A percentile compares a stretch with the other conserved stretches of the same genome.
phyloP scores from a whole-genome alignment of 1,140 invertebrate species.

The Leptinotarsa texana region DNA sequence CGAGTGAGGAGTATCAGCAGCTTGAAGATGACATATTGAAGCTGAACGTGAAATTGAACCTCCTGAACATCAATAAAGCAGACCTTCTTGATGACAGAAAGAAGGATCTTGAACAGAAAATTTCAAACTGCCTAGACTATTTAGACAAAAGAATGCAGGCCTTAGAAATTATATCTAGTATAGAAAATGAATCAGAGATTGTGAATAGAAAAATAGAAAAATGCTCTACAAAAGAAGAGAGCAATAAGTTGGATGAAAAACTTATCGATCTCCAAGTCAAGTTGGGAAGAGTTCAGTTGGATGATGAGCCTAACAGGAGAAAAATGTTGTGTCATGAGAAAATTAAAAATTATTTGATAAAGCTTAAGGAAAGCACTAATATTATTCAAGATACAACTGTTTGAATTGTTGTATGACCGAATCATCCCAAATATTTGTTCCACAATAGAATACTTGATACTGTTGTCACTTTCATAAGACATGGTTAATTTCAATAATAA shows the following conservation, averaged over 20 bases:
- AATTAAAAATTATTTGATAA: conserved; percentile 7
- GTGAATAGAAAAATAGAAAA: conserved; percentile 18
- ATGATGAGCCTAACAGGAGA: conserved; percentile 26
- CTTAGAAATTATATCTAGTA: background rate
- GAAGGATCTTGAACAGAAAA: background rate
- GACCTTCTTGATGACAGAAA: background rate
- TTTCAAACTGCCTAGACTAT: conserved; percentile 9
- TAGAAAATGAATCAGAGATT: background rate
- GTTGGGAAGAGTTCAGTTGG: conserved; percentile 33
- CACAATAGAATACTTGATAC: no score
- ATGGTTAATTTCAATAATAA: no score
- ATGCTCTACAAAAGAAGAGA: conserved; percentile 21
- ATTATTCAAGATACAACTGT: background rate
- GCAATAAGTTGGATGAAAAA: conserved; percentile 35
- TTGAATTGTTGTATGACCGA: no score
- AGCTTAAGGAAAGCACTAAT: background rate
- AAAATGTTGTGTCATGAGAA: conserved; percentile 12
- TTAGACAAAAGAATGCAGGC: conserved; percentile 31
- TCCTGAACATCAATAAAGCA: conserved; percentile 7
- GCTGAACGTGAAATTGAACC: conserved; percentile 19
- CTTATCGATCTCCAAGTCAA: conserved; percentile 36
- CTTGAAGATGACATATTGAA: conserved; percentile 21
- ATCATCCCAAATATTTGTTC: no score
- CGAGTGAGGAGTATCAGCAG: conserved; percentile 18
- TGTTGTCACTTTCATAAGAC: no score